These are phyloP conservation scores for Paratilapia polleni DNA, from an alignment of 2,113 vertebrate genomes.

Conservation along the genomic window DNA sequence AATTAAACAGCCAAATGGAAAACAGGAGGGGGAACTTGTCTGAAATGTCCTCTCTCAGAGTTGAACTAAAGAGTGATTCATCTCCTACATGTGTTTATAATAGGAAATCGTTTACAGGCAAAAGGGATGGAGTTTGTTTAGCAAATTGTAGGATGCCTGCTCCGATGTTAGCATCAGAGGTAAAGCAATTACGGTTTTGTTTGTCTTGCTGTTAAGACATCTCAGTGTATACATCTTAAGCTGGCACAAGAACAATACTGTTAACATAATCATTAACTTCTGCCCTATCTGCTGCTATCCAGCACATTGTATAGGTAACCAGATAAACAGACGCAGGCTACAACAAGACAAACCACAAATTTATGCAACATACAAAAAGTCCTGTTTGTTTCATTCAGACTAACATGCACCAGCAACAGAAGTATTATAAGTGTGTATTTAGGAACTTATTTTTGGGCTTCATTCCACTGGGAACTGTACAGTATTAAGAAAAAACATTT, in stretches of 20 bases:
- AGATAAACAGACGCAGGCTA: neutral
- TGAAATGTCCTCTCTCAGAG: conserved; percentile 68
- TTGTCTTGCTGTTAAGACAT: conserved; percentile 37
- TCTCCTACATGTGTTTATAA: conserved; percentile 72
- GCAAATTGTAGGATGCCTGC: conserved; percentile 48
- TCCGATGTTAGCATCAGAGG: conserved; percentile 30
- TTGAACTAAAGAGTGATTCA: conserved; percentile 65
- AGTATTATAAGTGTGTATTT: neutral
- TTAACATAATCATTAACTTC: conserved; percentile 9
- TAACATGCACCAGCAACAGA: neutral
- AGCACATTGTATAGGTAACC: neutral
- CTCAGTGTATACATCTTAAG: conserved; percentile 19
- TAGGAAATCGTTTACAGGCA: conserved; percentile 63
- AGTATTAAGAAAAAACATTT: accelerated
- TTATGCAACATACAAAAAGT: neutral
- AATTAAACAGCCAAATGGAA: conserved; percentile 79
- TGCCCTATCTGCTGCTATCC: neutral
- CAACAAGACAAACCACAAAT: neutral
- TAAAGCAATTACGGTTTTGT: conserved; percentile 29
- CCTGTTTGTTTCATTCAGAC: neutral
- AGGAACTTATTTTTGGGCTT: neutral
- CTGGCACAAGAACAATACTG: neutral
- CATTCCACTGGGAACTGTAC: neutral
- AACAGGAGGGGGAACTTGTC: conserved; percentile 72
- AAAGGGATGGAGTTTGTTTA: conserved; percentile 66